Percentiles rank a stretch among this genome's conserved stretches.
Evolutionary conservation across 2,113 vertebrate genomes (phyloP).

Genomic region (Pyxicephalus adspersus): DNA sequence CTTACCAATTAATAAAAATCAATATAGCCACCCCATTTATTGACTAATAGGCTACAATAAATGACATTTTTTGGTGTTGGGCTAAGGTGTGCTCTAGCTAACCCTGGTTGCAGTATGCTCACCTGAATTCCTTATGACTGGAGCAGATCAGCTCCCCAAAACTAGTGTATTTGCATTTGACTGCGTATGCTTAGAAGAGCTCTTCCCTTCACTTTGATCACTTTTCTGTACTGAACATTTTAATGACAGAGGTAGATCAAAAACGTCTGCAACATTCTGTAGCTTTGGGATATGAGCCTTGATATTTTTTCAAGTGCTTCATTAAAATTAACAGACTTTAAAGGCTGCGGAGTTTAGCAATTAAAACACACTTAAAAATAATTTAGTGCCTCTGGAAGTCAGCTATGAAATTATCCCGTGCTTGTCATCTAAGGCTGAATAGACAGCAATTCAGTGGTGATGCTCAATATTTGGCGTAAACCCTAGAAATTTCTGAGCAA

Average conservation of each 20-base stretch:
- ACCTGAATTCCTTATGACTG: too few species aligned
- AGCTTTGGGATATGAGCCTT: constrained; percentile 22
- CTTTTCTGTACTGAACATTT: background rate
- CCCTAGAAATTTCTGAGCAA: background rate
- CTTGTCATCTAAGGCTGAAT: background rate
- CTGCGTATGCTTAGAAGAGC: too few species aligned
- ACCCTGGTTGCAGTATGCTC: too few species aligned
- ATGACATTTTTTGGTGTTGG: too few species aligned
- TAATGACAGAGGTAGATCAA: constrained; percentile 2
- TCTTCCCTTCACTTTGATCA: background rate
- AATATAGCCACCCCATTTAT: too few species aligned
- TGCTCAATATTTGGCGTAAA: background rate
- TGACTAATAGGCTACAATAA: too few species aligned
- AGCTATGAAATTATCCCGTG: background rate
- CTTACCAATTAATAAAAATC: too few species aligned
- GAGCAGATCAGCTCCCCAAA: too few species aligned
- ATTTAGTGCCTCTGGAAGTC: constrained; percentile 6
- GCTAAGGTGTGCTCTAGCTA: too few species aligned
- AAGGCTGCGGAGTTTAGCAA: constrained; percentile 23
- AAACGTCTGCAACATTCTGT: constrained; percentile 1
- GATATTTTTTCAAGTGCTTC: constrained; percentile 33
- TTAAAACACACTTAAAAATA: constrained; percentile 18
- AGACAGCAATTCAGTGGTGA: background rate
- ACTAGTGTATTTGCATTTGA: too few species aligned
- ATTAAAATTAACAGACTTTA: constrained; percentile 31